Percentiles rank a stretch among this genome's conserved stretches.
Evolutionary conservation across 1,140 invertebrate genomes (phyloP).

Genomic region (Zaprionus ornatus): DNA sequence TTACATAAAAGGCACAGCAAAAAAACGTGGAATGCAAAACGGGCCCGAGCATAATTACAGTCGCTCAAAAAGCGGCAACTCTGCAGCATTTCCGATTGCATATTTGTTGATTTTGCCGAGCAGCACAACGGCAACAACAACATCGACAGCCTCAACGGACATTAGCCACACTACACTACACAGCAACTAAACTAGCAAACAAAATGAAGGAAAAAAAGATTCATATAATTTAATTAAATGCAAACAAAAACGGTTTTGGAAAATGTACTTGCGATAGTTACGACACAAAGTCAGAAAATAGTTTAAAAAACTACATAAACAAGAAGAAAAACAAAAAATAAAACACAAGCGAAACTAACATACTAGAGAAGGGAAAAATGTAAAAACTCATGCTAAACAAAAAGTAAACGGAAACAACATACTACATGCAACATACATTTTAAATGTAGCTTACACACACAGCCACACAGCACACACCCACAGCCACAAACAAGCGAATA

Average conservation of each 20-base stretch:
- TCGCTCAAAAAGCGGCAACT: conserved; percentile 21
- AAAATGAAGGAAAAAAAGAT: conserved; percentile 47
- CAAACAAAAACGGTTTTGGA: conserved; percentile 83
- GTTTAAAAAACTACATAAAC: conserved; percentile 77
- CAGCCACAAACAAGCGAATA: conserved; percentile 17
- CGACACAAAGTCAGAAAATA: conserved; percentile 73
- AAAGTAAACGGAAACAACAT: conserved; percentile 54
- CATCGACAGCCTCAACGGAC: conserved; percentile 19
- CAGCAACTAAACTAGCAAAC: conserved; percentile 41
- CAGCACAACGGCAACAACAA: conserved; percentile 6
- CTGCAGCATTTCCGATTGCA: conserved; percentile 10
- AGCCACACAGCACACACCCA: conserved; percentile 19
- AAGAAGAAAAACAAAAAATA: conserved; percentile 34
- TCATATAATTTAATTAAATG: conserved; percentile 82
- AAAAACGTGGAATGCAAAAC: conserved; percentile 30
- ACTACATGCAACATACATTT: conserved; percentile 42
- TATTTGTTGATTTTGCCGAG: conserved; percentile 5
- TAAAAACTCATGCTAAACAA: conserved; percentile 43
- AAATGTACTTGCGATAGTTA: conserved; percentile 83
- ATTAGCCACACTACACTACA: conserved; percentile 28
- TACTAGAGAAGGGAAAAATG: conserved; percentile 35
- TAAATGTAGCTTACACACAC: conserved; percentile 44
- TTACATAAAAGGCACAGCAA: conserved; percentile 29
- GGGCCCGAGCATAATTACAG: conserved; percentile 21
- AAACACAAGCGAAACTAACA: conserved; percentile 51